Conservation (phyloP, 2,888 invertebrate species). For the Hypselothyrea guttata region DNA sequence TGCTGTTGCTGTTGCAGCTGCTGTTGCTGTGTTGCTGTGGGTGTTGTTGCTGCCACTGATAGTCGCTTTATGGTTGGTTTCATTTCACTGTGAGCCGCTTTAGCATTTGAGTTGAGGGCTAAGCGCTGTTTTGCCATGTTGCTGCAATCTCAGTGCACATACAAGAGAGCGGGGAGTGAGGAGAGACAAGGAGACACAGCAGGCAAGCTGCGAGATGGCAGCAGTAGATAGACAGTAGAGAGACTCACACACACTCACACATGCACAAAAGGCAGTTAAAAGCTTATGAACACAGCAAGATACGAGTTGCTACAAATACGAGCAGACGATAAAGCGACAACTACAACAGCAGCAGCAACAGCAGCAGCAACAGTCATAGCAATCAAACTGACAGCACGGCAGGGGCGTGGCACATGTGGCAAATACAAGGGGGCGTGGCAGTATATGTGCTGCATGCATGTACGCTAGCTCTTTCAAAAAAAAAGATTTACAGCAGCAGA, state of each 20-base stretch:
- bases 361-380: slow-evolving; percentile 31
- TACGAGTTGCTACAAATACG: slow-evolving; percentile 44
- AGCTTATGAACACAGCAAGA: slow-evolving; percentile 54
- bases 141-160: slow-evolving; percentile 5
- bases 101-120: slow-evolving; percentile 34
- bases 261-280: slow-evolving; percentile 59
- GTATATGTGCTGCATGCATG: slow-evolving; percentile 25
- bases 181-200: slow-evolving; percentile 10
- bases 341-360: slow-evolving; percentile 19
- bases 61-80: slow-evolving; percentile 33
- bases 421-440: slow-evolving; percentile 30
- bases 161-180: background rate
- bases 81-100: slow-evolving; percentile 41
- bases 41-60: slow-evolving; percentile 11
- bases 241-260: slow-evolving; percentile 21
- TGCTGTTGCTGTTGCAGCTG: slow-evolving; percentile 4
- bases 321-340: slow-evolving; percentile 8
- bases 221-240: slow-evolving; percentile 13
- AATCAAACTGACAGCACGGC: slow-evolving; percentile 44
- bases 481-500: slow-evolving; percentile 33
- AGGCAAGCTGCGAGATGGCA: slow-evolving; percentile 4
- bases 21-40: background rate
- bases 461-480: slow-evolving; percentile 18
- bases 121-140: slow-evolving; percentile 29
- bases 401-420: slow-evolving; percentile 33